Base-by-base conservation (phyloP, 2,888 invertebrate genomes). In the Prosopocoilus inquinatus region DNA sequence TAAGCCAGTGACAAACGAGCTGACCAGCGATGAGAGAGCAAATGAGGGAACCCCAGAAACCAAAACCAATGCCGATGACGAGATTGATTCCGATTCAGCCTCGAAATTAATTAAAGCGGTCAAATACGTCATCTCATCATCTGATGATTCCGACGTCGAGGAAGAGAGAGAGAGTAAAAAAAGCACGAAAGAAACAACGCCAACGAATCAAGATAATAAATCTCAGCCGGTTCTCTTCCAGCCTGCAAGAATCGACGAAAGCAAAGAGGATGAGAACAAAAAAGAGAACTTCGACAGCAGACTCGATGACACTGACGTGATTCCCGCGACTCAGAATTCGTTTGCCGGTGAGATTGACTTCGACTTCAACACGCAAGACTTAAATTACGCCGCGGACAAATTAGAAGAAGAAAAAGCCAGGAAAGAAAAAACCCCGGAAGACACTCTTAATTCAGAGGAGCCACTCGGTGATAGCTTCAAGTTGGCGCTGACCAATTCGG, bases 101-200 rank as follows among this genome's bases (percentile, higher is more conserved):
- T 5, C 5, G 1, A 7, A 28, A 28, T 28, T 28, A 38, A 38
- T 38, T 38, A 13, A 7, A 38, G 38, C 5, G 4, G 12, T 38
- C 7, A 38, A 38, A 12, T 7, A 13, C 9, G 41, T 9, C 8
- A 16, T 15, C 3, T 7, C 8, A 15, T 41, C 41, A 13, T 41
- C 41, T 15, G 41, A 41, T 41, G 67, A 67, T 16, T 65, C 66
- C 16, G 68, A 68, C 32, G 47, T 61, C 11, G 66, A n/a, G n/a
- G n/a, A n/a, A n/a, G n/a, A n/a, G n/a, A n/a, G n/a, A n/a, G n/a
- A n/a, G n/a, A n/a, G n/a, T n/a, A n/a, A n/a, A n/a, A n/a, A 3
- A 5, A 44, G n/a, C 12, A 44, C 3, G 9, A n/a, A 44, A 13
- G n/a, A 44, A 13, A 13, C 44, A 16, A 12, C 15, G 13, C n/a